Evolutionary conservation across 2,888 invertebrate genomes (phyloP), one percentile per base, ranked within the genome.

Genomic region (Leptarthrus brevirostris): DNA sequence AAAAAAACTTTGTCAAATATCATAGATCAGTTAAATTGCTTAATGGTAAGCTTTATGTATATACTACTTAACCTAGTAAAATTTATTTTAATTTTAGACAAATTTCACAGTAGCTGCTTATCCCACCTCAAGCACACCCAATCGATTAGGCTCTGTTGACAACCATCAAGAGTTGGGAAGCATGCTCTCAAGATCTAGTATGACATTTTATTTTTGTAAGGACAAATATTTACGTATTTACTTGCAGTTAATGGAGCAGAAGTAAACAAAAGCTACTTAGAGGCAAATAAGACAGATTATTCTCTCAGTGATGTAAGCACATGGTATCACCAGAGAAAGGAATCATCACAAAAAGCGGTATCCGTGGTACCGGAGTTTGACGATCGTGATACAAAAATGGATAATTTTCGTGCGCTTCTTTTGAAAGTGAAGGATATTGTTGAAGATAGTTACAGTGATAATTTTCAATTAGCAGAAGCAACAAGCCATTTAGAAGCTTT

Each of bases 351-450:
- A 52, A 69, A 2, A 10, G 40, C 2, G 30, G 52, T 8, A 53
- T 53, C 54, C 16, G 44, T 18, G 69, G 76, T 54, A 49, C 26
- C 5, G 16, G 14, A 56, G 2, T 34, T 18, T 14, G 54, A 74
- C 56, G 22, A 74, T 76, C 44, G 74, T 36, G 75, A 79, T 14
- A 83, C 82, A 6, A 82, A 84, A 78, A 85, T 85, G 84, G 75
- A 75, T 0, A 84, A 84, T 72, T 85, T 85, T 69, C 83, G 81
- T 75, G 78, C 82, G 34, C 77, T 85, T 64, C 78, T 85, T 34
- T 78, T 81, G 73, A 83, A 83, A 78, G 85, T 85, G 4, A 84
- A 82, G 73, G 85, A 85, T 74, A 85, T 85, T 56, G 82, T 84
- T 12, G 78, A 78, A 34, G 85, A 85, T 64, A 83, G 85, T 0